Conservation (phyloP, 2,113 vertebrate species). For the Sigmodon hispidus region DNA sequence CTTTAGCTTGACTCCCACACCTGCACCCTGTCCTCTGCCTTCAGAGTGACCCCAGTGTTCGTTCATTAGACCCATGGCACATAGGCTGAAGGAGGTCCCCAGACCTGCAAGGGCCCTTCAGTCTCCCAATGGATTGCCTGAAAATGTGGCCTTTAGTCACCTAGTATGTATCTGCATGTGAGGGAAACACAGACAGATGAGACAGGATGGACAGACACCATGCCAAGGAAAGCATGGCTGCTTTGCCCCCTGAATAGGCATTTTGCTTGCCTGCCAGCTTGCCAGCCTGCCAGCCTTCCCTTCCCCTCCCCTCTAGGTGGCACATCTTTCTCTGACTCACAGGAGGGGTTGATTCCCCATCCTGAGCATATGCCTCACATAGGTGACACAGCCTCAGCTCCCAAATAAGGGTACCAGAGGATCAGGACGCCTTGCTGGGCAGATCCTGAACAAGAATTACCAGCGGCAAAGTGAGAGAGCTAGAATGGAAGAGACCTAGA, state of each 20-base stretch:
- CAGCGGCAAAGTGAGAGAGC: too few relatives aligned
- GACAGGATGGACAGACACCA: neutral
- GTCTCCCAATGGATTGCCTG: neutral
- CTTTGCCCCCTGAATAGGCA: neutral
- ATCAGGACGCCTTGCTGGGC: neutral
- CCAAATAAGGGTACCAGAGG: neutral
- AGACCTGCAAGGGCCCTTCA: neutral
- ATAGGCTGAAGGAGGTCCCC: too few relatives aligned
- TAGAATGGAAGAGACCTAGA: neutral
- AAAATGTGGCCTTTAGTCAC: neutral
- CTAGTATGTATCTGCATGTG: neutral
- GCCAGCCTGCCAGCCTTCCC: too few relatives aligned
- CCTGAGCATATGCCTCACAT: neutral
- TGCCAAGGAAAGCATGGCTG: neutral
- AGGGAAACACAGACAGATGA: neutral
- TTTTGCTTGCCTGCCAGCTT: too few relatives aligned
- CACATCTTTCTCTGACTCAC: neutral
- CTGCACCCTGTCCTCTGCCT: neutral
- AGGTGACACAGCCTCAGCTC: neutral
- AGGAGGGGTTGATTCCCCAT: neutral
- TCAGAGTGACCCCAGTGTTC: neutral
- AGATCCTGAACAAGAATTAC: neutral
- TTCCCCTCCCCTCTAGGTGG: neutral
- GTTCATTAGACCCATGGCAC: neutral
- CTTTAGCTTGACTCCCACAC: neutral